Conservation (phyloP, 2,113 vertebrate species). For the Cyanistes caeruleus region DNA sequence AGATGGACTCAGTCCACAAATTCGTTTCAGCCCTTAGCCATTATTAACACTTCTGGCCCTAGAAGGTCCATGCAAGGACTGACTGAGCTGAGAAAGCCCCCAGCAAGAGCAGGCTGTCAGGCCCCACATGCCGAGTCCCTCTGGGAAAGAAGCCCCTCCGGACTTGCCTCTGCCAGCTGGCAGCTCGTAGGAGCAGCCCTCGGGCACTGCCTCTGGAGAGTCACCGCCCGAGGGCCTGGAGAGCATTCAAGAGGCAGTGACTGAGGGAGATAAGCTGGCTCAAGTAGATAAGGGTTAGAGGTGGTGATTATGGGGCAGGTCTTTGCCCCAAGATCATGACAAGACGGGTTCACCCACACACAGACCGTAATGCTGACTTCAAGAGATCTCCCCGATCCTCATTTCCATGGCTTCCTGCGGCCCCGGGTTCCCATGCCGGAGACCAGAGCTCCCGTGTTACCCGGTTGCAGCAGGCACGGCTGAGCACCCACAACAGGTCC, state of each 20-base stretch:
- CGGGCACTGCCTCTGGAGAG: slow-evolving; percentile 34
- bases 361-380: slow-evolving; percentile 33
- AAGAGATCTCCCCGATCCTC: slow-evolving; percentile 41
- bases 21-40: neutral
- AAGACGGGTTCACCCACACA: slow-evolving; percentile 62
- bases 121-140: neutral
- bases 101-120: neutral
- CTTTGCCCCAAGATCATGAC: slow-evolving; percentile 54
- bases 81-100: neutral
- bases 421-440: neutral
- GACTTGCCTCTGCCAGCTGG: slow-evolving; percentile 10
- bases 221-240: slow-evolving; percentile 17
- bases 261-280: slow-evolving; percentile 29
- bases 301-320: slow-evolving; percentile 51
- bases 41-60: neutral
- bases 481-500: accelerated
- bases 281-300: slow-evolving; percentile 51
- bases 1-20: neutral
- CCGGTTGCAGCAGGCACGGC: neutral
- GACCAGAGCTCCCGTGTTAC: neutral
- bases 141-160: neutral
- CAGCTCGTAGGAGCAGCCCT: slow-evolving; percentile 7
- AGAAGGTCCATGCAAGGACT: neutral
- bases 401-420: slow-evolving; percentile 11
- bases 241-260: slow-evolving; percentile 16